Evolutionary conservation across 53 echinoderm and acorn worm genomes (phyloP), one percentile per base, ranked within the genome.

Genomic region (Holothuria scabra): DNA sequence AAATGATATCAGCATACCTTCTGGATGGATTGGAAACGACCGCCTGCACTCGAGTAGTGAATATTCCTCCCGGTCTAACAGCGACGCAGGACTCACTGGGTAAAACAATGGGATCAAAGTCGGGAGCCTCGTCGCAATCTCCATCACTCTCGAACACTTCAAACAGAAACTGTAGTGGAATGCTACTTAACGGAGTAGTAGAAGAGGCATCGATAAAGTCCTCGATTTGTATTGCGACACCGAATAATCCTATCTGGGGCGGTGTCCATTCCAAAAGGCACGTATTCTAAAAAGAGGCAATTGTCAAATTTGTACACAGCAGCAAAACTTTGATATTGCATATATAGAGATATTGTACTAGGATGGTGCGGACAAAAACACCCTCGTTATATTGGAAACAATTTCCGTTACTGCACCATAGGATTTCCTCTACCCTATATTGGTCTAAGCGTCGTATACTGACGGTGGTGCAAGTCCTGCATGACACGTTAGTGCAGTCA

Each of bases 151-250:
- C 24, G 34, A 46, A 46, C 8, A 72, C 72, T 8, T 72, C n/a
- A 44, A 72, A 72, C 1, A 72, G 72, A 25, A 72, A 72, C 72
- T 72, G 72, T 21, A 72, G 20, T 5, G 72, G 72, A 72, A 72
- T 46, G 26, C 72, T 72, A 22, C 72, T 72, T 38, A 72, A 14
- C 37, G 72, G 72, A 46, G 72, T 72, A 12, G 22, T 46, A 16
- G 46, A 46, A 46, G 34, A 20, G 7, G 72, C n/a, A 23, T 41
- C 46, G 22, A 72, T 28, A 11, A 72, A 72, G 26, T 72, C 72
- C 72, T 72, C 72, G 48, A 72, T 46, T 34, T 72, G 72, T 24
- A 72, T 46, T 19, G 72, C 44, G 25, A 72, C 72, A 7, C 72
- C 72, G 72, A 46, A 72, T 2, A 72, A 11, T 18, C 72, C 72